These are phyloP conservation scores for Melanchra persicariae DNA, from an alignment of 2,888 invertebrate genomes.

Conservation along the genomic window DNA sequence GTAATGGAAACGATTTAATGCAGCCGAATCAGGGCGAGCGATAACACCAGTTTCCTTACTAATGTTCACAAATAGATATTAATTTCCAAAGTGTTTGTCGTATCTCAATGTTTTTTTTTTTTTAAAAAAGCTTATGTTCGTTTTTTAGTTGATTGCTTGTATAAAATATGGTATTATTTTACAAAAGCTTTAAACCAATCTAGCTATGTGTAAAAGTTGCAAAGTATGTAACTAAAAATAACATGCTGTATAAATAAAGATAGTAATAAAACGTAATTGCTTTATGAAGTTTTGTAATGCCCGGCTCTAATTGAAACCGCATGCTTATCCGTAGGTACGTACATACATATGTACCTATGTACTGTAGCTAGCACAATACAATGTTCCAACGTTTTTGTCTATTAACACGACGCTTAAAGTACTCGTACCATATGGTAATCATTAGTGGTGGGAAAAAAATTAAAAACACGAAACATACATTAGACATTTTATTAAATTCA, in stretches of 20 bases:
- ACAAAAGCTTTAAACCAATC: slow-evolving; percentile 25
- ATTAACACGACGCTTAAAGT: slow-evolving; percentile 71
- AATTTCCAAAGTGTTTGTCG: slow-evolving; percentile 66
- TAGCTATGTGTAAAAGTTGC: not conserved
- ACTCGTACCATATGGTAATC: slow-evolving; percentile 76
- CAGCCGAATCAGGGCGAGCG: slow-evolving; percentile 81
- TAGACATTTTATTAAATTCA: slow-evolving; percentile 67
- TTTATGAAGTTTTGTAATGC: slow-evolving; percentile 64
- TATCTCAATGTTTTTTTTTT: slow-evolving; percentile 35
- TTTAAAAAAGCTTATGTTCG: slow-evolving; percentile 20
- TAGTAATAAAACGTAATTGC: slow-evolving; percentile 63
- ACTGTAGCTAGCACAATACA: slow-evolving; percentile 59
- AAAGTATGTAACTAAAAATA: slow-evolving; percentile 41
- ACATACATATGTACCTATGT: slow-evolving; percentile 6
- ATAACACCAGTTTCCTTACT: slow-evolving; percentile 79
- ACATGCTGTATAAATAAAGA: slow-evolving; percentile 48
- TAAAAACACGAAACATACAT: slow-evolving; percentile 71
- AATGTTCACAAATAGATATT: slow-evolving; percentile 72
- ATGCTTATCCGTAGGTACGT: slow-evolving; percentile 68
- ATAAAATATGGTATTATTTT: slow-evolving; percentile 18
- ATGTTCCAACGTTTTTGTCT: slow-evolving; percentile 72
- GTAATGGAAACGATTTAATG: slow-evolving; percentile 89
- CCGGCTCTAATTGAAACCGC: slow-evolving; percentile 77
- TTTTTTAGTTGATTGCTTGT: slow-evolving; percentile 18
- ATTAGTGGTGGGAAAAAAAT: slow-evolving; percentile 74